Percentiles rank a stretch among this genome's conserved stretches.
phyloP scores from a whole-genome alignment of 2,888 invertebrate genomes.

The Eubasilissa splendida region DNA sequence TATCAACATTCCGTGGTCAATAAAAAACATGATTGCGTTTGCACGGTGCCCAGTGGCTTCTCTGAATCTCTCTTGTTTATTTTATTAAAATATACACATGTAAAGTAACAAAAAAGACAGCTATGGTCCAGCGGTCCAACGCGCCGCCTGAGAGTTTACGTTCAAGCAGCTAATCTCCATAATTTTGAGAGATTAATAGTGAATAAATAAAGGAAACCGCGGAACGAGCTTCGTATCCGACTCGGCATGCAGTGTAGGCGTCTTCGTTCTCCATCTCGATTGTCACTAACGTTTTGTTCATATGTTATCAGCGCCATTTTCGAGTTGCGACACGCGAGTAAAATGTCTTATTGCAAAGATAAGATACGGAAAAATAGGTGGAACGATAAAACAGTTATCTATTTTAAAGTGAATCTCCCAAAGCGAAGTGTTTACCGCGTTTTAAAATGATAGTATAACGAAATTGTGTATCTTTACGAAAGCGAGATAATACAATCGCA shows the following conservation, averaged over 20 bases:
- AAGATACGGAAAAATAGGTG: constrained; percentile 40
- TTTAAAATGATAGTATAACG: constrained; percentile 14
- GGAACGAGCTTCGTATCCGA: not conserved
- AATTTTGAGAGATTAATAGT: constrained; percentile 33
- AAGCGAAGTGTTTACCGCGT: not conserved
- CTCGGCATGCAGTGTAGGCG: not conserved
- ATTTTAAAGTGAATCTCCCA: constrained; percentile 30
- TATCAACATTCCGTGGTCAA: no score
- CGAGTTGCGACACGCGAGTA: constrained; percentile 26
- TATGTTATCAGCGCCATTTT: constrained; percentile 29
- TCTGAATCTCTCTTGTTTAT: no score
- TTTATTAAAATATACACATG: no score
- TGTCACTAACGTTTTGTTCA: not conserved
- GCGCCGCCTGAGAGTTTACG: not conserved
- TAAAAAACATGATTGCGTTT: no score
- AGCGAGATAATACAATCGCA: constrained; percentile 28
- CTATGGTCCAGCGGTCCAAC: not conserved
- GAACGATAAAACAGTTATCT: constrained; percentile 33
- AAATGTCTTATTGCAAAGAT: constrained; percentile 42
- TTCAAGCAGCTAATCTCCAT: constrained; percentile 33
- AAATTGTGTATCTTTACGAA: constrained; percentile 36
- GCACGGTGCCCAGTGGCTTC: no score
- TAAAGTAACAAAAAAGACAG: not conserved
- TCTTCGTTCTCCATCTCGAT: not conserved
- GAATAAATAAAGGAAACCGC: constrained; percentile 43